A percentile compares a stretch with the other conserved stretches of the same genome.
These are phyloP conservation scores for Tapirus indicus DNA, from an alignment of 2,797 vertebrate species.

Conservation along the genomic window DNA sequence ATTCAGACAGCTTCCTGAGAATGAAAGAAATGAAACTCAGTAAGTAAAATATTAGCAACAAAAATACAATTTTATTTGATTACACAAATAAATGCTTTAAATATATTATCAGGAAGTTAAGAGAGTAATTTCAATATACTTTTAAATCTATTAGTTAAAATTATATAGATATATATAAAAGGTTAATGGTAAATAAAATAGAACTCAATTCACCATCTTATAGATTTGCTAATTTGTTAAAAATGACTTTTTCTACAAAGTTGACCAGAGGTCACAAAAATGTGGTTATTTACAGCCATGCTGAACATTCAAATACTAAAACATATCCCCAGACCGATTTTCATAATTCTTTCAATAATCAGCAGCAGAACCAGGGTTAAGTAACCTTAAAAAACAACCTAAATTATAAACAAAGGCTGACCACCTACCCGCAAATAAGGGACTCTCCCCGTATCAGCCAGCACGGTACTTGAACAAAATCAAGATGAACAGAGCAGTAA, in stretches of 20 bases:
- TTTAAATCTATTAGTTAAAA: conserved; percentile 27
- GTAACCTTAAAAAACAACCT: background rate
- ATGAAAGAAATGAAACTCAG: conserved; percentile 44
- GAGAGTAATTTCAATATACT: conserved; percentile 31
- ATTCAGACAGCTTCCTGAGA: conserved; percentile 13
- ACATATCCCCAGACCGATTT: background rate
- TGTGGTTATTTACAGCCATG: background rate
- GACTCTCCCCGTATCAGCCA: background rate
- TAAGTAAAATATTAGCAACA: conserved; percentile 27
- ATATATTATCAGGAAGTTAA: conserved; percentile 54
- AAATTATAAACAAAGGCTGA: conserved; percentile 65
- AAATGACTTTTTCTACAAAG: conserved; percentile 63
- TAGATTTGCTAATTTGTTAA: conserved; percentile 47
- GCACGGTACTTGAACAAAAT: conserved; percentile 63
- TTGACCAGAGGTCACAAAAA: conserved; percentile 46
- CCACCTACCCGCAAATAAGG: conserved; percentile 75
- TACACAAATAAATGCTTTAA: conserved; percentile 27
- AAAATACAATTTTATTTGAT: conserved; percentile 40
- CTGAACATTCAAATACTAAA: conserved; percentile 51
- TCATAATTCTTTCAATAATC: conserved; percentile 51
- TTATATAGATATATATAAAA: background rate
- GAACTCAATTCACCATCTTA: conserved; percentile 47
- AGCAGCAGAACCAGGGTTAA: background rate
- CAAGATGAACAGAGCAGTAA: conserved; percentile 64
- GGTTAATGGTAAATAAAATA: conserved; percentile 47